Percentiles rank a stretch among this genome's conserved stretches.
These are phyloP conservation scores for Tychaedon coryphoeus DNA, from an alignment of 2,113 vertebrate genomes.

Conservation along the genomic window DNA sequence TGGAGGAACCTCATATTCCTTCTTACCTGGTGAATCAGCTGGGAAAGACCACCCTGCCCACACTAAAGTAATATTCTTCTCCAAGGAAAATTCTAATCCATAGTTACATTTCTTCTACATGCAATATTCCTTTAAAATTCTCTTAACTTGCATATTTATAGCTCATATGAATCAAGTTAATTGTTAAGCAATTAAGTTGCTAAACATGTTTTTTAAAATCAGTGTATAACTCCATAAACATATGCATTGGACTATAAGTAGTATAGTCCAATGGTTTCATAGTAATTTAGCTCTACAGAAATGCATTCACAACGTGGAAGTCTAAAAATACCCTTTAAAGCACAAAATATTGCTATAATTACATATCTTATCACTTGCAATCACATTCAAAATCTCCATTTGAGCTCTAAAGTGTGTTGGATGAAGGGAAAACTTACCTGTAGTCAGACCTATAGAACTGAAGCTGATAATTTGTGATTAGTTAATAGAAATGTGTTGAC, in stretches of 20 bases:
- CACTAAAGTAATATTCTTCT: not conserved
- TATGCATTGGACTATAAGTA: not conserved
- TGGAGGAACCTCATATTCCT: not conserved
- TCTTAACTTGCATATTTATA: not conserved
- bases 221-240: not conserved
- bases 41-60: not conserved
- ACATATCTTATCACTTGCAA: not conserved
- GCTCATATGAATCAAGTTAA: not conserved
- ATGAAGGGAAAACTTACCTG: not conserved
- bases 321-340: not conserved
- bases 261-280: not conserved
- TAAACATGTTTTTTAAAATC: not conserved
- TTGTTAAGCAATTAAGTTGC: not conserved
- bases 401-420: not conserved
- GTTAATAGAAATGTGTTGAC: conserved; percentile 31
- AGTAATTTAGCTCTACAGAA: not conserved
- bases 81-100: not conserved
- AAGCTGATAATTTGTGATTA: not conserved
- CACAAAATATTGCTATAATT: not conserved
- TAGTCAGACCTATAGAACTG: not conserved
- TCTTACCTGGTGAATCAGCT: not conserved
- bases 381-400: not conserved
- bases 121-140: not conserved
- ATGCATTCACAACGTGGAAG: not conserved
- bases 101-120: not conserved